A percentile compares a stretch with the other conserved stretches of the same genome.
Evolutionary conservation across 2,113 vertebrate genomes (phyloP).

Genomic region (Hippoglossus stenolepis): DNA sequence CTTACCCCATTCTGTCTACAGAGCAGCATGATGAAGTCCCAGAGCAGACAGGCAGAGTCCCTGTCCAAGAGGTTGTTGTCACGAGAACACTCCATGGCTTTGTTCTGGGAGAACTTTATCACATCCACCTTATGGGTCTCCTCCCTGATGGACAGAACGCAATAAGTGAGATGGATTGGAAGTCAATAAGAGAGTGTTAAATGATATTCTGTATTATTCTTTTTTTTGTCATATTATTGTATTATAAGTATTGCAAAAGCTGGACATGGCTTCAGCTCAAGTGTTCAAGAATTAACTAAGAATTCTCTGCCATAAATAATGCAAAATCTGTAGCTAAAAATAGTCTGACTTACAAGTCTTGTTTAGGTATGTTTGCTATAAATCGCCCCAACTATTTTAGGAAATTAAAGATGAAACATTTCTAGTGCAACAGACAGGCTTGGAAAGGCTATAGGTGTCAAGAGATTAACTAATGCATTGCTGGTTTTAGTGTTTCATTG

Average conservation of each 20-base stretch:
- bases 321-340: background rate
- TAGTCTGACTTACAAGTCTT: background rate
- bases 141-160: conserved; percentile 80
- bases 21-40: conserved; percentile 94
- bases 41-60: conserved; percentile 93
- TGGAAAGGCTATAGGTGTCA: background rate
- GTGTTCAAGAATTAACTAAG: too few relatives aligned
- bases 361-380: background rate
- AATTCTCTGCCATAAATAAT: background rate
- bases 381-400: background rate
- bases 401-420: background rate
- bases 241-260: too few relatives aligned
- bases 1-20: conserved; percentile 97
- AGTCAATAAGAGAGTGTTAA: background rate
- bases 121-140: conserved; percentile 99
- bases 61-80: conserved; percentile 90
- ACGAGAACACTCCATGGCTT: conserved; percentile 88
- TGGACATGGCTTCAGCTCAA: too few relatives aligned
- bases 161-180: background rate
- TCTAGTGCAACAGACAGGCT: background rate
- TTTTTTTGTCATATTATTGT: background rate
- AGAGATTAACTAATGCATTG: background rate
- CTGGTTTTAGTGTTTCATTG: background rate
- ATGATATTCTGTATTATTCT: background rate
- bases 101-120: conserved; percentile 97